Evolutionary conservation across 2,797 vertebrate genomes (phyloP).

Genomic region (Perdix hodgsoniae): DNA sequence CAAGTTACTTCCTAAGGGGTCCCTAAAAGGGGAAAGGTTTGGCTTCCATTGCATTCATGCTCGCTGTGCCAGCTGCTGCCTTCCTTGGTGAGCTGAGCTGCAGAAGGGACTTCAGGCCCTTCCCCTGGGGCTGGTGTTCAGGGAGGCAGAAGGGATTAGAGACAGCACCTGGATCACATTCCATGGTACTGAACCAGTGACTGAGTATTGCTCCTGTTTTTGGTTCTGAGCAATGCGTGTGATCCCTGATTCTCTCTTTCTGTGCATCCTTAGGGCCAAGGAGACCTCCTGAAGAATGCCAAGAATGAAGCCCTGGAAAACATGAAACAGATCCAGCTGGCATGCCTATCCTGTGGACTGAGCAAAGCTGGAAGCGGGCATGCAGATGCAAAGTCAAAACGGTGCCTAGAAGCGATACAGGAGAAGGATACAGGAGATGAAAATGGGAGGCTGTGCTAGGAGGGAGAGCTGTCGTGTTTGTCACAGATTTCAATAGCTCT

Average conservation of each 20-base stretch:
- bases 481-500: conserved; percentile 54
- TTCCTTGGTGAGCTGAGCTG: neutral
- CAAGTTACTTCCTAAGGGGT: neutral
- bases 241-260: conserved; percentile 34
- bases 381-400: conserved; percentile 76
- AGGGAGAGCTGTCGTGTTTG: neutral
- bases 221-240: fast-evolving
- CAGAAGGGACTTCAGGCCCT: neutral
- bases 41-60: neutral
- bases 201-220: neutral
- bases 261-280: conserved; percentile 88
- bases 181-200: fast-evolving
- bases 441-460: conserved; percentile 77
- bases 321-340: conserved; percentile 94
- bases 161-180: neutral
- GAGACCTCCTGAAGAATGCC: conserved; percentile 91
- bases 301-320: conserved; percentile 93
- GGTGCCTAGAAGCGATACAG: conserved; percentile 81
- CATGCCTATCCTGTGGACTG: conserved; percentile 91
- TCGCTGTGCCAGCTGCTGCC: neutral
- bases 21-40: neutral
- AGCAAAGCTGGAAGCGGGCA: conserved; percentile 73
- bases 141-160: neutral
- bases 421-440: conserved; percentile 81
- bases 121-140: neutral